A percentile compares a stretch with the other conserved stretches of the same genome.
These are phyloP conservation scores for Carpatolechia fugitivella DNA, from an alignment of 2,888 invertebrate species.

Conservation along the genomic window DNA sequence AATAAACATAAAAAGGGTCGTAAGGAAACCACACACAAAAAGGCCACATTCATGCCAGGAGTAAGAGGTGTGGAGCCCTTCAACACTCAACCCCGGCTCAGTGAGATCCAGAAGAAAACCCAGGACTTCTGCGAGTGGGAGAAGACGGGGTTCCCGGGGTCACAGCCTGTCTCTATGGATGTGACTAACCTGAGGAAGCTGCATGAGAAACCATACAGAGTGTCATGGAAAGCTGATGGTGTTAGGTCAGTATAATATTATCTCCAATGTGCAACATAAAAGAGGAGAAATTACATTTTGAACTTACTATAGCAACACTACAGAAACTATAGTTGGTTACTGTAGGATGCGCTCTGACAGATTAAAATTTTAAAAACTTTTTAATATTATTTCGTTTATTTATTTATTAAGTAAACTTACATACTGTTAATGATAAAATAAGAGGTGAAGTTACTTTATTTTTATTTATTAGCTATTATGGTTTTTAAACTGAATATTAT, in stretches of 20 bases:
- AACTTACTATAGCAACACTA: neutral
- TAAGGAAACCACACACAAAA: slow-evolving; percentile 79
- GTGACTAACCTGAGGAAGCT: slow-evolving; percentile 86
- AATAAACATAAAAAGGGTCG: slow-evolving; percentile 60
- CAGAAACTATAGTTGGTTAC: too few species aligned
- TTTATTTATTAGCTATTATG: too few species aligned
- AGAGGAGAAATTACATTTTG: too few species aligned
- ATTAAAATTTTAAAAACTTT: too few species aligned
- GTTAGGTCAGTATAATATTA: slow-evolving; percentile 81
- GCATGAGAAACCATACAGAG: slow-evolving; percentile 90
- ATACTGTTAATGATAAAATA: too few species aligned
- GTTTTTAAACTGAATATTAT: too few species aligned
- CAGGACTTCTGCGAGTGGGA: slow-evolving; percentile 91
- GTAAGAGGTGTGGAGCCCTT: slow-evolving; percentile 88
- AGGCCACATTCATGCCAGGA: slow-evolving; percentile 91
- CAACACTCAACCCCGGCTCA: slow-evolving; percentile 78
- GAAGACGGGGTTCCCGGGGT: slow-evolving; percentile 93
- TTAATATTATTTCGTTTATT: too few species aligned
- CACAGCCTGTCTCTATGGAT: slow-evolving; percentile 99
- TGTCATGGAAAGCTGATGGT: slow-evolving; percentile 99
- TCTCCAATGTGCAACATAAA: neutral
- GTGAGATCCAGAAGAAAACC: slow-evolving; percentile 84
- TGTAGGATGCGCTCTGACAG: too few species aligned
- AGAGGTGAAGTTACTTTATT: too few species aligned
- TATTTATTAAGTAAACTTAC: too few species aligned